phyloP scores from a whole-genome alignment of 1,140 invertebrate species.

The Zaprionus ghesquierei region DNA sequence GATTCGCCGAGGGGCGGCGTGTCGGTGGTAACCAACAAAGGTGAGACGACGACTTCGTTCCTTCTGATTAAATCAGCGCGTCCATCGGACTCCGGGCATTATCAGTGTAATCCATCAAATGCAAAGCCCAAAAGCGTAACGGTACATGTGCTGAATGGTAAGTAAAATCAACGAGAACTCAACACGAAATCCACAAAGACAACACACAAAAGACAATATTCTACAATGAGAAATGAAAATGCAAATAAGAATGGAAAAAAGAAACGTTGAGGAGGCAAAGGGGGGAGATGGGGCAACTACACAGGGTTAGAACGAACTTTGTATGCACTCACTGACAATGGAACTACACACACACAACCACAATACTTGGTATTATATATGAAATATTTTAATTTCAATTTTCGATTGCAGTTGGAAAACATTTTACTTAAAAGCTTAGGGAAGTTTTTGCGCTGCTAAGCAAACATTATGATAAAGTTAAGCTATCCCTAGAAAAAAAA shows the following conservation, averaged over 20 bases:
- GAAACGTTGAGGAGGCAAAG: not conserved
- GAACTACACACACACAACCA: too few species aligned
- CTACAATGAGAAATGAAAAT: slow-evolving; percentile 38
- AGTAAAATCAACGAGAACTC: slow-evolving; percentile 84
- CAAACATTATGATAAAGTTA: slow-evolving; percentile 24
- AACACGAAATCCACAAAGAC: slow-evolving; percentile 39
- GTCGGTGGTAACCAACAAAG: slow-evolving; percentile 89
- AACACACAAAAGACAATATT: slow-evolving; percentile 42
- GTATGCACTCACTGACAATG: slow-evolving; percentile 4
- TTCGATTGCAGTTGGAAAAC: not conserved
- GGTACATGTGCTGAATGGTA: slow-evolving; percentile 95
- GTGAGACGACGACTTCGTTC: slow-evolving; percentile 90
- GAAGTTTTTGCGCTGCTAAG: not conserved
- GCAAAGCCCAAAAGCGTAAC: slow-evolving; percentile 93
- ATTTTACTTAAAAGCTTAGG: not conserved
- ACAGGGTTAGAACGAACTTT: not conserved
- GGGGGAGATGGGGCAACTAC: not conserved
- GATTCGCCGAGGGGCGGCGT: slow-evolving; percentile 92
- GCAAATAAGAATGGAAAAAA: slow-evolving; percentile 21
- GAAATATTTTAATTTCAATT: not conserved
- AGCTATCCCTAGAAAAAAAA: slow-evolving; percentile 10
- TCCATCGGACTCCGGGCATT: slow-evolving; percentile 89
- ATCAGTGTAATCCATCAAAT: slow-evolving; percentile 93
- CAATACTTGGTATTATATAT: not conserved
- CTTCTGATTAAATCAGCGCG: slow-evolving; percentile 90